Base-by-base conservation (phyloP, 2,113 vertebrate species). In the Columbina picui region DNA sequence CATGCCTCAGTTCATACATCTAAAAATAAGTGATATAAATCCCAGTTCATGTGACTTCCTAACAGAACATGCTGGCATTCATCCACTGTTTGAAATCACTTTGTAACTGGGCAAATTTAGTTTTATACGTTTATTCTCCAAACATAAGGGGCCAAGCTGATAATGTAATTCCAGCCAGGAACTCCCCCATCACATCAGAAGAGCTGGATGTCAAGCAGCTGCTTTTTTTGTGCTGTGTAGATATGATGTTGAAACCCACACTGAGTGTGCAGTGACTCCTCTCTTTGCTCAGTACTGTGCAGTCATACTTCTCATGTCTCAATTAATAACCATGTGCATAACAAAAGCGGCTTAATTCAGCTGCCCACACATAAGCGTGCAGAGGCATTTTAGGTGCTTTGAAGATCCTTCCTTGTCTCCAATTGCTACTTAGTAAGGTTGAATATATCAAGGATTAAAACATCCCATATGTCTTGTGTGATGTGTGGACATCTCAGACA, bases 171-270 rank as follows among this genome's bases (percentile, higher is more conserved):
- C 29, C 73, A 53, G 22, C 36, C 47, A 36, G 26, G 39, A 52
- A 1, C 26, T 56, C 21, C 39, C 32, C 29, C 9, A 0, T 17
- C 8, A 7, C 1, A 1, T 29, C 89, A 83, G 45, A 21, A 60
- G 39, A 75, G 77, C 77, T 83, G 36, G 25, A 16, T n/a, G 39
- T 20, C 34, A n/a, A 45, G 53, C 47, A 49, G 39, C 45, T 43
- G 39, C 1, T 11, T 64, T 34, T 60, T n/a, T 43, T 0, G 0
- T 6, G 16, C 53, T 1, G 0, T 6, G 60, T 14, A 29, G 50
- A 10, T 45, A 8, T 2, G 5, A 20, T 14, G 25, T 0, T 18
- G 55, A 80, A 94, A 21, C 56, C 75, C 65, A 9, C 47, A 14
- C 0, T 0, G 3, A 26, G 18, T 5, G 6, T 15, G 34, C 13